Base-by-base conservation (phyloP, 2,113 vertebrate genomes). In the Rhinogobius similis region DNA sequence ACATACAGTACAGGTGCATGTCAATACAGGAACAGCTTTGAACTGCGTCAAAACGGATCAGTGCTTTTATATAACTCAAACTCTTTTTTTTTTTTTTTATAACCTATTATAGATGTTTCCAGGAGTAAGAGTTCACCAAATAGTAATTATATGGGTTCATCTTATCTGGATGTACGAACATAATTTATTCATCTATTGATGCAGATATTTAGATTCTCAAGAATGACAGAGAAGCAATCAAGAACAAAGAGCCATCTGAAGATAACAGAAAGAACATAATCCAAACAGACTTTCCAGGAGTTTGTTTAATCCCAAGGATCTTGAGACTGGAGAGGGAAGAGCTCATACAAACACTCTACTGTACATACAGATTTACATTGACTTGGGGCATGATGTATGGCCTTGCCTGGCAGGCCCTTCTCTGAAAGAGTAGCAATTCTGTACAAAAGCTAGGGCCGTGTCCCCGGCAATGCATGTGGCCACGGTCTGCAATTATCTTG, bases 361-460 rank as follows among this genome's bases (percentile, higher is more conserved):
- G 85, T 90, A 90, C 90, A 90, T 82, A 87, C 72, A 90, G 86
- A 89, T 88, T 89, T 90, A 89, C 87, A 89, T 62, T 66, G 69
- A 27, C 61, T 74, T 62, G 68, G 73, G 58, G 72, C 71, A 77
- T 76, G 75, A 83, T 85, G 75, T 46, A 73, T 70, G 64, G 65
- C 71, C 74, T 74, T 43, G 58, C 36, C 68, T 67, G 64, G 62
- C 53, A 62, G 70, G 32, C 48, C 68, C 79, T 50, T 66, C 59
- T 80, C 68, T 48, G 58, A 55, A n/a, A 26, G 38, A 26, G 21
- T n/a, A 75, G 55, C 59, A n/a, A 67, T 77, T 76, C 77, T 80
- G 77, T 76, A 79, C 84, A 88, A 77, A 55, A 70, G 67, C 50
- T 21, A 56, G 29, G 38, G 32, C 3, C 36, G 65, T 62, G 58